Evolutionary conservation across 2,888 invertebrate genomes (phyloP).

Genomic region (Euzophera pinguis): DNA sequence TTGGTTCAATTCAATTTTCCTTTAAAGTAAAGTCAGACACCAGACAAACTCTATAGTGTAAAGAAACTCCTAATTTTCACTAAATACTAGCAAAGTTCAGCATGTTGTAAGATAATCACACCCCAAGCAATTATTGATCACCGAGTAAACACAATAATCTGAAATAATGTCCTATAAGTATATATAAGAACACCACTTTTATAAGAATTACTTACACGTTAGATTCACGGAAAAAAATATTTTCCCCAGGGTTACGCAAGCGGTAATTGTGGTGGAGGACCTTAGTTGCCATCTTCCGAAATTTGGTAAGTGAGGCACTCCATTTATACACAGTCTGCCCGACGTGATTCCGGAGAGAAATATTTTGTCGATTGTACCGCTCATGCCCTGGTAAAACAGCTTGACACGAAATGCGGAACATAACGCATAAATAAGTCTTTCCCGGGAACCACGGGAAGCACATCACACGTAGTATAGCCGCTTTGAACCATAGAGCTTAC

Average conservation of each 20-base stretch:
- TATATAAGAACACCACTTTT: conserved; percentile 67
- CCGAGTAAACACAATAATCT: conserved; percentile 44
- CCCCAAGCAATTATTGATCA: conserved; percentile 53
- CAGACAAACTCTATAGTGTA: conserved; percentile 44
- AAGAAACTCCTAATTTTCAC: conserved; percentile 47
- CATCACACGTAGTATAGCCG: conserved; percentile 71
- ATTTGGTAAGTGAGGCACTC: conserved; percentile 80
- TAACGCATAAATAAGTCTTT: conserved; percentile 78
- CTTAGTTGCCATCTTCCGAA: conserved; percentile 79
- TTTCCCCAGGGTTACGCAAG: conserved; percentile 80
- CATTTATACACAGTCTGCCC: conserved; percentile 77
- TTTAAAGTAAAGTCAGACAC: conserved; percentile 45
- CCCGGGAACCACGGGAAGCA: conserved; percentile 76
- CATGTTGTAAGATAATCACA: conserved; percentile 67
- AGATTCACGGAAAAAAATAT: conserved; percentile 80
- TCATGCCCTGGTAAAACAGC: conserved; percentile 64
- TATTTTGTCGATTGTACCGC: conserved; percentile 79
- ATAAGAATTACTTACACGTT: conserved; percentile 76
- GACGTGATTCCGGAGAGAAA: conserved; percentile 80
- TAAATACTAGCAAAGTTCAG: conserved; percentile 50
- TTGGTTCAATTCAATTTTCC: conserved; percentile 41
- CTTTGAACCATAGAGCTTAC: conserved; percentile 65
- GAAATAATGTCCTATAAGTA: conserved; percentile 40
- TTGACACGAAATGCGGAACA: conserved; percentile 73
- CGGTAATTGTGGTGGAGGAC: conserved; percentile 80